Percentiles rank a stretch among this genome's conserved stretches.
phyloP scores from a whole-genome alignment of 2,113 vertebrate species.

The Muntiacus muntjak region DNA sequence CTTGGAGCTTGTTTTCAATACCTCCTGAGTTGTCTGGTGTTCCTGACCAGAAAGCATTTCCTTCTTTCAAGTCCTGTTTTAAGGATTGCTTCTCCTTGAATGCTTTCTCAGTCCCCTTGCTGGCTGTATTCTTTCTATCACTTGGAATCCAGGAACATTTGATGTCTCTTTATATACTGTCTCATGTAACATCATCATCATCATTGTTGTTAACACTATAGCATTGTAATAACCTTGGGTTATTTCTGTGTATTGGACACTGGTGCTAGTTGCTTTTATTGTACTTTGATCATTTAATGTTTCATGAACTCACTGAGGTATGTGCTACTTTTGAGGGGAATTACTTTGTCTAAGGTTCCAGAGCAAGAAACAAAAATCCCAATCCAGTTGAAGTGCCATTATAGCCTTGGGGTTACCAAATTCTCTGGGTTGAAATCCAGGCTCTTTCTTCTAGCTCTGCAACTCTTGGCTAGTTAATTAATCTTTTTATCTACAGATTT shows the following conservation, averaged over 20 bases:
- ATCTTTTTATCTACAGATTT: neutral
- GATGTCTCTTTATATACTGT: neutral
- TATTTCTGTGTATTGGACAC: neutral
- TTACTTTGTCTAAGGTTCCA: neutral
- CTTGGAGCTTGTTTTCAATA: neutral
- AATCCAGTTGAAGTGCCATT: neutral
- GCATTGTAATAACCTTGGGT: neutral
- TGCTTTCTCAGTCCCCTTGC: neutral
- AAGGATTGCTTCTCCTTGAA: neutral
- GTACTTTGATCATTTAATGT: neutral
- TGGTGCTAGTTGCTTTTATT: neutral
- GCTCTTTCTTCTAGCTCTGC: neutral
- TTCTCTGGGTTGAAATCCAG: neutral
- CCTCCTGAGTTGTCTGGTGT: neutral
- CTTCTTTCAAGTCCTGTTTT: neutral
- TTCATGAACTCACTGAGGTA: neutral
- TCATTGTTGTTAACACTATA: too few relatives aligned
- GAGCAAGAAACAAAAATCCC: neutral
- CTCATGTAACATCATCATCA: rapidly evolving
- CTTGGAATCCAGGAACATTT: neutral
- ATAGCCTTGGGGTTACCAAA: neutral
- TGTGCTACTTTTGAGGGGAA: neutral
- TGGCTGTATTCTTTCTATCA: neutral
- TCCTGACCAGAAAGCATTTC: neutral
- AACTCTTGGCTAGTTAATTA: neutral